Evolutionary conservation across 2,888 invertebrate genomes (phyloP).

Genomic region (Stratiomys singularior): DNA sequence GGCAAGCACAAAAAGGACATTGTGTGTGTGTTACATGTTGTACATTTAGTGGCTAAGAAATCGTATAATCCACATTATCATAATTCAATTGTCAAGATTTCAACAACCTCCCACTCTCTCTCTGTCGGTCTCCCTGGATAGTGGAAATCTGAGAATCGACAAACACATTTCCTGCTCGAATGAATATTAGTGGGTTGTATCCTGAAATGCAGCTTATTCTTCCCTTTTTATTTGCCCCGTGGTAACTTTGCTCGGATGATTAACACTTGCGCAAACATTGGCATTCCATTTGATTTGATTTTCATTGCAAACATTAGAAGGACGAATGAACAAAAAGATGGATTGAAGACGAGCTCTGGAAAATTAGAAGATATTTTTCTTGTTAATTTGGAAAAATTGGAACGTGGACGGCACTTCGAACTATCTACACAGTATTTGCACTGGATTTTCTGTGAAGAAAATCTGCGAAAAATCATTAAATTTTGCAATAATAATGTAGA

Average conservation of each 20-base stretch:
- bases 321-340: not conserved
- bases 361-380: conserved; percentile 18
- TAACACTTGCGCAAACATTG: conserved; percentile 52
- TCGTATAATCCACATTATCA: conserved; percentile 46
- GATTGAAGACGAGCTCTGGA: not conserved
- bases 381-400: conserved; percentile 27
- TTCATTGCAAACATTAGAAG: not conserved
- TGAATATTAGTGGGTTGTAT: conserved; percentile 45
- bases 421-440: too few species aligned
- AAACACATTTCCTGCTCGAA: conserved; percentile 47
- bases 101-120: not conserved
- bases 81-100: conserved; percentile 50
- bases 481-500: too few species aligned
- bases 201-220: conserved; percentile 2
- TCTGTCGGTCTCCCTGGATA: not conserved
- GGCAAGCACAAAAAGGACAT: not conserved
- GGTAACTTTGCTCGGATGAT: conserved; percentile 49
- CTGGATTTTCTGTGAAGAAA: too few species aligned
- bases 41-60: not conserved
- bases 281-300: conserved; percentile 42
- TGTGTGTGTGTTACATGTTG: conserved; percentile 5
- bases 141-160: conserved; percentile 50
- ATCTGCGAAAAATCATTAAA: too few species aligned
- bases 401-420: too few species aligned
- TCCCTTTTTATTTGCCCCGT: conserved; percentile 47